Evolutionary conservation across 92 coral and sea anemone genomes (phyloP), one percentile per base, ranked within the genome.

Genomic region (Actinernus sp.): DNA sequence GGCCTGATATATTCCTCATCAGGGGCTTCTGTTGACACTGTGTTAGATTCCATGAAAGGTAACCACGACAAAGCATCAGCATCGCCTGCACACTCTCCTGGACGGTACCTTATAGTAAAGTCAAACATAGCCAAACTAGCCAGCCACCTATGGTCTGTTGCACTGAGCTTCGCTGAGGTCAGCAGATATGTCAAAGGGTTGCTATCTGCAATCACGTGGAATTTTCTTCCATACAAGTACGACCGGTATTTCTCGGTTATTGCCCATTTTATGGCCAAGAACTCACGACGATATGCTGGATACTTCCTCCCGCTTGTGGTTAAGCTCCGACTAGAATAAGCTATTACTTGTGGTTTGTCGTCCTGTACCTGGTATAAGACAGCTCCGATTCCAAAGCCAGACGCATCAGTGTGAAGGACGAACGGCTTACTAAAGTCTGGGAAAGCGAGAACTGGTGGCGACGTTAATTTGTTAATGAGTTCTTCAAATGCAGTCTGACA

Each of bases 71-170:
- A 50, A 17, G 80, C 88, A 56, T 81, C 75, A 5, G 74, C 61
- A 55, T 63, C 82, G 10, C 69, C 54, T 20, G 63, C 28, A 4
- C 49, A 23, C 49, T 31, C 66, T 53, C 77, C 82, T 16, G 65
- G 52, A 12, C 88, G 71, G 40, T 82, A 82, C 3, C 62, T 61
- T 30, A 73, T 82, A 2, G 81, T 65, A 23, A 82, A 82, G 19
- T 82, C 88, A 33, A 63, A 82, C 8, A 71, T 31, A 18, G 82
- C 68, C 25, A 82, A 47, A 24, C 68, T 61, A 7, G 81, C 41
- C n/a, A 65, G 54, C 88, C 82, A 65, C 25, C 88, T 71, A 24
- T 82, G 88, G 43, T 81, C 81, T 17, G 81, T 72, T 14, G 88
- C 61, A 33, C 45, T 55, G 49, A 81, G 47, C 51, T 82, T 65